Conservation (phyloP, 2,113 vertebrate species). For the cattle (Bos taurus) region DNA sequence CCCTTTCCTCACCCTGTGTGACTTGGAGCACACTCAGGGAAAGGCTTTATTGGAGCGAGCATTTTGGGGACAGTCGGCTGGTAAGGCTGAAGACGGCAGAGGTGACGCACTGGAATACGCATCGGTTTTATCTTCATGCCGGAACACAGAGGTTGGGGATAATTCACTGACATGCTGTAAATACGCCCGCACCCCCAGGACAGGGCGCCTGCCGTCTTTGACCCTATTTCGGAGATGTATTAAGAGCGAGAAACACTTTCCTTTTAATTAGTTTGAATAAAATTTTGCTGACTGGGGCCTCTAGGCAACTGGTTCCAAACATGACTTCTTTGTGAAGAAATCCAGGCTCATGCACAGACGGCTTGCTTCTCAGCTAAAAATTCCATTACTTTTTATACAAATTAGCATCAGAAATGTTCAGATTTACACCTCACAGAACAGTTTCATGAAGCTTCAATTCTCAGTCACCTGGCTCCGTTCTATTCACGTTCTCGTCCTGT, state of each 20-base stretch:
- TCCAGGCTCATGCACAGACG: neutral
- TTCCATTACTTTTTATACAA: neutral
- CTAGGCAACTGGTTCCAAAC: neutral
- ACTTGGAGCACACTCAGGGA: neutral
- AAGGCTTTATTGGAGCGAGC: neutral
- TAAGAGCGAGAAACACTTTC: neutral
- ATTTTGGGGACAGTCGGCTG: rapidly evolving
- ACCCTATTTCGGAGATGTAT: neutral
- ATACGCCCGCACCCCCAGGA: neutral
- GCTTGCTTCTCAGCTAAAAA: neutral
- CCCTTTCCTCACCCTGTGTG: neutral
- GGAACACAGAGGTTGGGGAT: neutral
- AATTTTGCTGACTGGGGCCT: neutral
- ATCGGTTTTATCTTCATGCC: neutral
- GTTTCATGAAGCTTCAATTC: neutral
- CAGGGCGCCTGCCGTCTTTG: neutral
- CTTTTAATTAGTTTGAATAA: neutral
- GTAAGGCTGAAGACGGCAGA: neutral
- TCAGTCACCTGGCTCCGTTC: neutral
- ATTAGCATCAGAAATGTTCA: neutral
- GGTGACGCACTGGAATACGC: neutral
- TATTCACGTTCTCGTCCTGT: neutral
- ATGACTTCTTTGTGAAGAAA: neutral
- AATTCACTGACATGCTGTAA: neutral
- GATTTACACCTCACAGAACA: neutral